These are phyloP conservation scores for Allygus modestus DNA, from an alignment of 2,888 invertebrate genomes.

Conservation along the genomic window DNA sequence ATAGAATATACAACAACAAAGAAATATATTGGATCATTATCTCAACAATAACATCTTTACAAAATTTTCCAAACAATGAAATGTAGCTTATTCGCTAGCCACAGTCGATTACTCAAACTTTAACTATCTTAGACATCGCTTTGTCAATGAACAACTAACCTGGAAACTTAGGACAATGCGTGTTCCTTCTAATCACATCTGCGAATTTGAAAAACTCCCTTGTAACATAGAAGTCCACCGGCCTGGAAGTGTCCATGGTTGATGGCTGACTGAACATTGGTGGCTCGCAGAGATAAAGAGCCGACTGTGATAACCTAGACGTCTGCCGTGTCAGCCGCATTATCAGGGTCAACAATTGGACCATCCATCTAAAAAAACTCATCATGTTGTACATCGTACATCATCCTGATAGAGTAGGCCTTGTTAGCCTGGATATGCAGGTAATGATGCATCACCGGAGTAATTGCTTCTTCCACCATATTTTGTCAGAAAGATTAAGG, in stretches of 20 bases:
- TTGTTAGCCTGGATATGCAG: background rate
- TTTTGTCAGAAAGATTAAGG: too few relatives aligned
- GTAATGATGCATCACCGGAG: background rate
- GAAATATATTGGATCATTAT: too few relatives aligned
- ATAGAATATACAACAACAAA: too few relatives aligned
- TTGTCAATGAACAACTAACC: background rate
- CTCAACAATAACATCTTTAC: too few relatives aligned
- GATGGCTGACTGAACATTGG: background rate
- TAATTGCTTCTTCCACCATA: too few relatives aligned
- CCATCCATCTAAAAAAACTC: constrained; percentile 16
- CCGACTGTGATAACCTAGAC: background rate
- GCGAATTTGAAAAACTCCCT: constrained; percentile 27
- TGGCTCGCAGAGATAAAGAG: background rate
- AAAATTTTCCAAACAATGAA: too few relatives aligned
- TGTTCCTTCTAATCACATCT: constrained; percentile 6
- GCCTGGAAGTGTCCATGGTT: background rate
- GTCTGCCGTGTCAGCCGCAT: constrained; percentile 3
- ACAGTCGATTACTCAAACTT: too few relatives aligned
- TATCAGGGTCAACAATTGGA: constrained; percentile 34
- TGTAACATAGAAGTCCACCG: constrained; percentile 8
- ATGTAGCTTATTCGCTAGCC: too few relatives aligned
- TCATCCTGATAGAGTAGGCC: background rate
- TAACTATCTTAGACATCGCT: too few relatives aligned
- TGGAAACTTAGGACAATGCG: constrained; percentile 19
- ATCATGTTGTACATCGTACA: background rate